phyloP scores from a whole-genome alignment of 2,113 vertebrate species.

The Setophaga petechia region DNA sequence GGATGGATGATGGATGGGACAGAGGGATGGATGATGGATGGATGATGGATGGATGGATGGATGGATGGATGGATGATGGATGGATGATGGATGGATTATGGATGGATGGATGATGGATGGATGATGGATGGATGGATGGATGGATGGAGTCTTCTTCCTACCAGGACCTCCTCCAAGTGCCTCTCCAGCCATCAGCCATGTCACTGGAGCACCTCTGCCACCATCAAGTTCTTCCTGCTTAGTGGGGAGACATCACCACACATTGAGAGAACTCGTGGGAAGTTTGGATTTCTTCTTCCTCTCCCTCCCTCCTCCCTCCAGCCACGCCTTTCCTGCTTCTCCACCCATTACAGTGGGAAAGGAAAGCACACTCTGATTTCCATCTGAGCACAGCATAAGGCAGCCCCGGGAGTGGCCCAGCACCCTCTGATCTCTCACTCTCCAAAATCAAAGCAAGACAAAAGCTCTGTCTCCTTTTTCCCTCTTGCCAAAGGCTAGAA shows the following conservation, averaged over 20 bases:
- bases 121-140: neutral
- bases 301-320: neutral
- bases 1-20: no score
- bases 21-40: neutral
- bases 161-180: neutral
- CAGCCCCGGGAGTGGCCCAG: neutral
- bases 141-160: neutral
- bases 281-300: neutral
- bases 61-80: neutral
- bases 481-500: neutral
- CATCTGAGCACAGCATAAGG: neutral
- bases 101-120: neutral
- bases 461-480: neutral
- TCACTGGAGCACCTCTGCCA: neutral
- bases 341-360: neutral
- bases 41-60: neutral
- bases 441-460: slow-evolving; percentile 8
- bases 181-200: neutral
- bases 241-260: neutral
- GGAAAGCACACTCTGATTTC: neutral
- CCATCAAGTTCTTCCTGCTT: neutral
- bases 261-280: neutral
- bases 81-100: neutral
- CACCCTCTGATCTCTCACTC: neutral
- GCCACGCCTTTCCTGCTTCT: neutral